A percentile compares a stretch with the other conserved stretches of the same genome.
Conservation (phyloP, 2,888 invertebrate genomes). For the Axea sp. region DNA sequence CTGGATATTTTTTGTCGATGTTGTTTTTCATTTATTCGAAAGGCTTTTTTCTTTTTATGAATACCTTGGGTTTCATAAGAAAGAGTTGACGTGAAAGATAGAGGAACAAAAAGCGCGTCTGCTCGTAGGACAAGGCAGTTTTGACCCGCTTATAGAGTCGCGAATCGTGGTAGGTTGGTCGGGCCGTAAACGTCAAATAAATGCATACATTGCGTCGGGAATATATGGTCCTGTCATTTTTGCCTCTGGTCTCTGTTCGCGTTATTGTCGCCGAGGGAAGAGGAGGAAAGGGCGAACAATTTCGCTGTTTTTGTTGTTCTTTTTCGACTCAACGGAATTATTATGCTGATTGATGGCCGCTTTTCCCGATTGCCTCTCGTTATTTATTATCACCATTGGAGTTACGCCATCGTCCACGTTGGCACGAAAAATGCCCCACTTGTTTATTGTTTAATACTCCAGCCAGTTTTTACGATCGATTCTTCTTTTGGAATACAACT, state of each 20-base stretch:
- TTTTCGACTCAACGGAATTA: slow-evolving; percentile 4
- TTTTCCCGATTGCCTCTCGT: slow-evolving; percentile 9
- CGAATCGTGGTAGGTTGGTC: slow-evolving; percentile 61
- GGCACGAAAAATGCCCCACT: no score
- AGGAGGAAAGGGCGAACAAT: no score
- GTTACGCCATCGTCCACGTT: no score
- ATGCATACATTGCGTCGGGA: slow-evolving; percentile 66
- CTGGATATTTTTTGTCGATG: no score
- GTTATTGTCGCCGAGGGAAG: slow-evolving; percentile 34
- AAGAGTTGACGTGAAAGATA: slow-evolving; percentile 25
- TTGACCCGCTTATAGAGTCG: slow-evolving; percentile 59
- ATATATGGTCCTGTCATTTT: slow-evolving; percentile 60
- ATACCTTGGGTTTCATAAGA: slow-evolving; percentile 27
- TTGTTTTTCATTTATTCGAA: no score
- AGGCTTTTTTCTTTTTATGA: slow-evolving; percentile 25
- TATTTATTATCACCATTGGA: no score
- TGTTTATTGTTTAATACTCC: no score
- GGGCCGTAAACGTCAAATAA: slow-evolving; percentile 66
- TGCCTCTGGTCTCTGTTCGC: slow-evolving; percentile 55
- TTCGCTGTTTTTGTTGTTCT: slow-evolving; percentile 3
- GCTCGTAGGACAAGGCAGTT: slow-evolving; percentile 35
- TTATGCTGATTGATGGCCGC: slow-evolving; percentile 10
- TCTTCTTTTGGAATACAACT: no score
- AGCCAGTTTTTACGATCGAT: no score
- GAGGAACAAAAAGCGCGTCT: slow-evolving; percentile 35